These are phyloP conservation scores for Amblyteles armatorius DNA, from an alignment of 2,888 invertebrate species.

Conservation along the genomic window DNA sequence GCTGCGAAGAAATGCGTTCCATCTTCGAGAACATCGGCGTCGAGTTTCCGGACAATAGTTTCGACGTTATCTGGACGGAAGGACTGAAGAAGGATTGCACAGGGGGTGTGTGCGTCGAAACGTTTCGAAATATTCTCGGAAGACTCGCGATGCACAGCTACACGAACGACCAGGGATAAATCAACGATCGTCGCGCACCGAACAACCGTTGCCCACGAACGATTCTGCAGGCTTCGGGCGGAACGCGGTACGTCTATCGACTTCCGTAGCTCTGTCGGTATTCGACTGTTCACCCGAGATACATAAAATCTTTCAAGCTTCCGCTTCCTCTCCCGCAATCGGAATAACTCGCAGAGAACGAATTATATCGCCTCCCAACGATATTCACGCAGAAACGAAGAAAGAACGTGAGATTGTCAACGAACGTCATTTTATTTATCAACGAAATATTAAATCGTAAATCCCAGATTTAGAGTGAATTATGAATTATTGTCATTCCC, in stretches of 20 bases:
- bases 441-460: conserved; percentile 60
- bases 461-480: conserved; percentile 46
- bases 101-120: conserved; percentile 77
- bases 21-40: conserved; percentile 74
- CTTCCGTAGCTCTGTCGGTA: not conserved
- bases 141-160: conserved; percentile 44
- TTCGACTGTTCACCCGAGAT: not conserved
- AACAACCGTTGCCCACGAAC: not conserved
- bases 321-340: no score
- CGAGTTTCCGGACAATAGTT: conserved; percentile 73
- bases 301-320: not conserved
- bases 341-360: not conserved
- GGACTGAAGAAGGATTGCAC: conserved; percentile 73
- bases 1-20: conserved; percentile 71
- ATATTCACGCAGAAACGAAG: not conserved
- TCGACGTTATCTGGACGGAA: conserved; percentile 76
- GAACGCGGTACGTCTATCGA: not conserved
- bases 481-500: conserved; percentile 59
- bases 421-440: conserved; percentile 60
- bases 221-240: not conserved
- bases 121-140: conserved; percentile 62
- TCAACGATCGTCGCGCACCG: not conserved
- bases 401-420: conserved; percentile 41
- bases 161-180: conserved; percentile 11
- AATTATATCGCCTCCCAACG: not conserved